Evolutionary conservation across 2,888 invertebrate species (phyloP).

Genomic region (Rhopalosiphum nymphaeae): DNA sequence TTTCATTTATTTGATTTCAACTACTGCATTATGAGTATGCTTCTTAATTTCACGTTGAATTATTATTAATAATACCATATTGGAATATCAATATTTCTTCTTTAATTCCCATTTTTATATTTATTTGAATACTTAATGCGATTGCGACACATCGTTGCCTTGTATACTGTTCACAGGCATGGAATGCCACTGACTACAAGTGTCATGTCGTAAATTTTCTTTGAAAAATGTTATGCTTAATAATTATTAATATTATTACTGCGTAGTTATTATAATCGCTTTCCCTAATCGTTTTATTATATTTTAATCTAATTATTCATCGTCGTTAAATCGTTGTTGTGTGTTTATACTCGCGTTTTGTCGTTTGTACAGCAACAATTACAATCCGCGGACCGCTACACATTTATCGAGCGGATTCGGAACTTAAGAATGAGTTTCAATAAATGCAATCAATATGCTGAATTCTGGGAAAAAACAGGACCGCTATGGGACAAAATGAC

Average conservation of each 20-base stretch:
- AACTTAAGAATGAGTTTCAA: background rate
- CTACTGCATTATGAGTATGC: too few species aligned
- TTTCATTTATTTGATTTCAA: too few species aligned
- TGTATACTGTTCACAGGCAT: background rate
- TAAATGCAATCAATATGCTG: background rate
- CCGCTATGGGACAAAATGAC: background rate
- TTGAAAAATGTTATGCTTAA: background rate
- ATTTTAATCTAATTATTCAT: background rate
- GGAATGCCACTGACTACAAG: too few species aligned
- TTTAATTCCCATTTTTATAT: background rate
- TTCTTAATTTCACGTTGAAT: background rate
- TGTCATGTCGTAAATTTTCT: background rate
- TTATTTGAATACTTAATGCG: background rate
- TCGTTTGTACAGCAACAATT: background rate
- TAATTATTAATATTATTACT: background rate
- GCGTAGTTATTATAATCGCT: background rate
- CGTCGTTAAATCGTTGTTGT: background rate
- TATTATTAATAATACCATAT: background rate
- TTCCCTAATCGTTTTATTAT: background rate
- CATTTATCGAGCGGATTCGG: background rate
- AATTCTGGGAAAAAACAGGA: background rate
- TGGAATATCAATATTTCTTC: background rate
- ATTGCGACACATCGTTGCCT: background rate
- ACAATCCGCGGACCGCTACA: background rate
- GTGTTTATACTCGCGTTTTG: background rate